Base-by-base conservation (phyloP, 1,140 invertebrate genomes). In the Popillia japonica region DNA sequence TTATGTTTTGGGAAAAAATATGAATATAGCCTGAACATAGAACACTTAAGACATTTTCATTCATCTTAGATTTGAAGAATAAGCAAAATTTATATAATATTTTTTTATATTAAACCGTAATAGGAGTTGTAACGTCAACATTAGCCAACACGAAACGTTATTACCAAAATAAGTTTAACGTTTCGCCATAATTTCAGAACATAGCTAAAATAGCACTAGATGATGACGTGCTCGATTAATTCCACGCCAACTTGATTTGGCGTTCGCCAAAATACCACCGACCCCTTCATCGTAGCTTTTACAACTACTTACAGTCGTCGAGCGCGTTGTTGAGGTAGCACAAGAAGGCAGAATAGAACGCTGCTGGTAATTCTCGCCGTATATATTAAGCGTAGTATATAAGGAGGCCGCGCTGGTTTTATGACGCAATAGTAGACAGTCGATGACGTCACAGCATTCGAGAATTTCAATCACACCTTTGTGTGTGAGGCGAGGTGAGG, bases 371-470 rank as follows among this genome's bases (percentile, higher is more conserved):
- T 40, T 27, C 40, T 11, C 27, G 34, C n/a, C 22, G 34, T 74
- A 17, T 20, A 20, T 40, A 27, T 74, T 40, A 41, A 2, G 23
- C 17, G 14, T 55, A 55, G 48, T 55, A 55, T 55, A 55, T 55
- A 55, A 73, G 64, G 68, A 44, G 75, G 74, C 61, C 61, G 48
- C 48, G 48, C 48, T 55, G 55, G 72, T 61, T 72, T 34, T 44
- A 61, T 84, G 84, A 84, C 83, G 84, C 84, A 84, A 84, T 78
- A 82, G 81, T 82, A 76, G 80, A 83, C 80, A 80, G 82, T 82
- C 48, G 77, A 78, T 83, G 83, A 83, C 83, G 83, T 83, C 83
- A 83, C 78, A 80, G 79, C 79, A 81, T 82, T 83, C 83, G 79
- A 82, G 82, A 83, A 84, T 82, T 79, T 81, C 82, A 83, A 83